Base-by-base conservation (phyloP, 2,888 invertebrate species). In the Meloe dianella region DNA sequence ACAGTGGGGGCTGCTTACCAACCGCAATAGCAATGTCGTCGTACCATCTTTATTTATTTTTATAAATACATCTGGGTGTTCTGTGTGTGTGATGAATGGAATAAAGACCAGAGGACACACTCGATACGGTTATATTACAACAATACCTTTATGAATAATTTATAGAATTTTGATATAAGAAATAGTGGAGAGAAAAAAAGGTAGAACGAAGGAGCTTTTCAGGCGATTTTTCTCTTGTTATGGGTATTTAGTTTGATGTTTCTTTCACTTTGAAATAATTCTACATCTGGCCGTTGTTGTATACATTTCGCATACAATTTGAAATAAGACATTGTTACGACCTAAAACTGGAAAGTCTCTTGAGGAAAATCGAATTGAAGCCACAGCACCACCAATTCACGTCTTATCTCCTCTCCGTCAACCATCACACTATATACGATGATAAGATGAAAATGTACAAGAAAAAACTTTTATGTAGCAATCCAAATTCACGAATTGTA, bases 71-170 rank as follows among this genome's bases (percentile, higher is more conserved):
- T 24, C 22, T 10, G 20, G 22, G 51, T 51, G 22, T 47, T 51
- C 24, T 51, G 12, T 4, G 22, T 4, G 38, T 41, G 38, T 41
- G 38, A 41, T 47, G 47, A 47, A 47, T 47, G 47, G 47, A 47
- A 47, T 47, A 51, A 24, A 51, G 51, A 10, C 20, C 12, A 9
- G 10, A 51, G 51, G 22, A 51, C 51, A 47, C 47, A 51, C 51
- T 51, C 51, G 51, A 51, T 51, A 51, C 51, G 51, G 51, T 51
- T 51, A 51, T 24, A 51, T 51, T 51, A 51, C 51, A 51, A 51
- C 51, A 51, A 51, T 51, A 51, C 51, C 51, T 51, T 51, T 51
- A 51, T 51, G 51, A 51, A 51, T 51, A 51, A 51, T 51, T 51
- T 51, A 51, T 51, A 51, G 51, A 51, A 24, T 4, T 51, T 51